Conservation (phyloP, 2,113 vertebrate genomes). For the Turnix velox region DNA sequence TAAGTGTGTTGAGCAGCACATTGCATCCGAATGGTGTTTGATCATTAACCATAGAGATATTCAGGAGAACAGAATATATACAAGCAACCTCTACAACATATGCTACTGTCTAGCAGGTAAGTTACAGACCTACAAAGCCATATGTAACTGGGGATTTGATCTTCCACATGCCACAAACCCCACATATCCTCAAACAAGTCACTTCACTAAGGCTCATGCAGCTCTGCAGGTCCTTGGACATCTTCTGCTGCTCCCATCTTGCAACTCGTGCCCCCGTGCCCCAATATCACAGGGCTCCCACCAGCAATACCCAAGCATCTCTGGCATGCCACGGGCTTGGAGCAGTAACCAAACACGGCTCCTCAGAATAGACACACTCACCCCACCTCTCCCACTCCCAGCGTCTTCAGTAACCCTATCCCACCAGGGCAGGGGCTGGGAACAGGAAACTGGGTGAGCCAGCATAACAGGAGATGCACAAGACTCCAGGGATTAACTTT, state of each 20-base stretch:
- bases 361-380: slow-evolving; percentile 52
- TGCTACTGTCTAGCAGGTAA: neutral
- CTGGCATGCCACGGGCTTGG: neutral
- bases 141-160: neutral
- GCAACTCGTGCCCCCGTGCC: neutral
- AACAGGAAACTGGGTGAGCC: neutral
- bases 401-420: slow-evolving; percentile 49
- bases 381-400: neutral
- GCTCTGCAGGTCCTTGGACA: neutral
- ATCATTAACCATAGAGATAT: neutral
- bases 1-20: neutral
- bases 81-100: neutral
- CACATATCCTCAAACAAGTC: neutral
- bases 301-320: neutral
- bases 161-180: neutral
- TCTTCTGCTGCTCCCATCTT: neutral
- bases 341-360: slow-evolving; percentile 24
- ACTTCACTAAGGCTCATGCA: neutral
- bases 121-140: neutral
- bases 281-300: neutral
- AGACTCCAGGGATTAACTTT: slow-evolving; percentile 42
- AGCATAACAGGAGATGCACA: slow-evolving; percentile 33
- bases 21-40: neutral
- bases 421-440: neutral
- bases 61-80: neutral